Conservation (phyloP, 2,888 invertebrate genomes). For the Ochropleura leucogaster region DNA sequence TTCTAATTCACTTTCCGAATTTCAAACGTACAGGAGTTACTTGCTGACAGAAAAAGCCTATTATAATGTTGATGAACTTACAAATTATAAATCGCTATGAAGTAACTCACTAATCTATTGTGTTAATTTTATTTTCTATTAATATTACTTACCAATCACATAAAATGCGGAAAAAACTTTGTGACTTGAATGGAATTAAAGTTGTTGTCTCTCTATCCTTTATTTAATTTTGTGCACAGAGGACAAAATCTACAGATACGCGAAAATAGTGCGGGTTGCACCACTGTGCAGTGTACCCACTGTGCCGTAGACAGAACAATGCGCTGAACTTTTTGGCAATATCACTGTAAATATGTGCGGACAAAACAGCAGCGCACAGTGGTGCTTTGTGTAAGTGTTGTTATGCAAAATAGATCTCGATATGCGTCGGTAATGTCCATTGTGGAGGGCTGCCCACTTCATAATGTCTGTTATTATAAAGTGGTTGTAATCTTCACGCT, state of each 20-base stretch:
- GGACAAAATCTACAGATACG: conserved; percentile 3
- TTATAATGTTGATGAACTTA: too few species aligned
- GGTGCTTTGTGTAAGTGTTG: neutral
- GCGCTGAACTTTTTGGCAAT: conserved; percentile 12
- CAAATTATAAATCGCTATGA: too few species aligned
- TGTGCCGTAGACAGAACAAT: neutral
- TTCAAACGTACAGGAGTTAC: neutral
- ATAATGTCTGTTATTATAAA: neutral
- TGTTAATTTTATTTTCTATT: too few species aligned
- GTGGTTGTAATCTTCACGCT: too few species aligned
- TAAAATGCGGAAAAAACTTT: conserved; percentile 11
- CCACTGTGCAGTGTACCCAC: conserved; percentile 11
- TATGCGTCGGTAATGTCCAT: neutral
- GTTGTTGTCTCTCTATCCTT: conserved; percentile 15
- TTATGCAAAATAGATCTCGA: conserved; percentile 18
- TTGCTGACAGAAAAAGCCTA: too few species aligned
- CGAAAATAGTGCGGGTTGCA: conserved; percentile 23
- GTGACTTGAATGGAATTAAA: conserved; percentile 24
- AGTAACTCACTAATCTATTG: too few species aligned
- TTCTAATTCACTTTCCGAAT: neutral
- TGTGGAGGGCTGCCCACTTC: neutral
- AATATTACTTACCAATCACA: conserved; percentile 1
- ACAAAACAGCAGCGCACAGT: conserved; percentile 6
- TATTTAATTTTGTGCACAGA: conserved; percentile 25
- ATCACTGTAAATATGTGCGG: conserved; percentile 6